Conservation (phyloP, 64 coral and sea anemone species). For the Exaiptasia diaphana region DNA sequence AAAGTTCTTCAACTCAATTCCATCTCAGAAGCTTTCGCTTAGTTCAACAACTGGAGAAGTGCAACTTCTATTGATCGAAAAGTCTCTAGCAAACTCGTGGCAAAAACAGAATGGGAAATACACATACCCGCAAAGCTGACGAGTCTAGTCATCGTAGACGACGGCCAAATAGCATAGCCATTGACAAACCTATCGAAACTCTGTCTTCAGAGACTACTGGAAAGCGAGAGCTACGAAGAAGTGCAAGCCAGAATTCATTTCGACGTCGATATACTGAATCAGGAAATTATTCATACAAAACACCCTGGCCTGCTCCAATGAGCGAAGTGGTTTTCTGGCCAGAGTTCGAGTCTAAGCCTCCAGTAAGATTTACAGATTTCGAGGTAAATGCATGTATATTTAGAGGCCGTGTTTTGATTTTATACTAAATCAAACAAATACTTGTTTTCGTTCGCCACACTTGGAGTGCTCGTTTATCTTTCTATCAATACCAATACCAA, state of each 20-base stretch:
- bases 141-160: constrained; percentile 16
- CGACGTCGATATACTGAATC: constrained; percentile 73
- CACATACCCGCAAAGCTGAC: constrained; percentile 40
- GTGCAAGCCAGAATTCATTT: constrained; percentile 62
- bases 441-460: no score
- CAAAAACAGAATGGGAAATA: constrained; percentile 70
- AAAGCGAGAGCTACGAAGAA: constrained; percentile 41
- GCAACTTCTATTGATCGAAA: no score
- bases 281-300: constrained; percentile 81
- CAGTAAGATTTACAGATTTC: constrained; percentile 86
- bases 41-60: no score
- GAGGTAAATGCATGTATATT: constrained; percentile 85
- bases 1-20: no score
- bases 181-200: constrained; percentile 64
- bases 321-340: constrained; percentile 84
- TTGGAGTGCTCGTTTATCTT: no score
- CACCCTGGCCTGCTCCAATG: constrained; percentile 76
- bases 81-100: no score
- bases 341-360: constrained; percentile 81
- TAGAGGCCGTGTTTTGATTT: no score
- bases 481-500: no score
- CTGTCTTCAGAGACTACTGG: constrained; percentile 23
- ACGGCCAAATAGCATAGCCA: constrained; percentile 75
- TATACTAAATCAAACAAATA: no score
- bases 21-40: no score